Evolutionary conservation across 2,888 invertebrate species (phyloP), one percentile per base, ranked within the genome.

Genomic region (Leptopilina syphax): DNA sequence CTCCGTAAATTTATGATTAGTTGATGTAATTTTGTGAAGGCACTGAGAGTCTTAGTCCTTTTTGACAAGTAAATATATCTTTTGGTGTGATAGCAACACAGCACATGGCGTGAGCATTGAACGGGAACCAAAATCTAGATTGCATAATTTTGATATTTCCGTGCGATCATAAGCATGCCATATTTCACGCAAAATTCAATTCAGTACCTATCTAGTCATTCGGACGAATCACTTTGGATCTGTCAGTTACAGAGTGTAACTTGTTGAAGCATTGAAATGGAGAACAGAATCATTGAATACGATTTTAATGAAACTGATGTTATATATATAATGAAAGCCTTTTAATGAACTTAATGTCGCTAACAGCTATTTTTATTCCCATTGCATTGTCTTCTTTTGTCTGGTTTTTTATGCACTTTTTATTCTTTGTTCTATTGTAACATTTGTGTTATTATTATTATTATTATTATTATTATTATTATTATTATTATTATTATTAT

Each of bases 251-350:
- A 70, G 54, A 34, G 54, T 54, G 54, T 54, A 34, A 70, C 70
- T 70, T 70, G 70, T 70, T 70, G 54, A 34, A 70, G 54, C 34
- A 70, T 70, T 54, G 70, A 70, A 70, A 70, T 54, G 54, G 70
- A 54, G 27, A 54, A 27, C 27, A 27, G 13, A 70, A 54, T 70
- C 24, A 70, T 70, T 70, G 54, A 70, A 70, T 54, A 24, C 54
- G 54, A 47, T 47, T 47, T 27, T 66, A 41, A 41, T 54, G n/a
- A 54, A 27, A 13, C 27, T 70, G 6, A 18, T 18, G 41, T 3
- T 41, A 8, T 70, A 47, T 47, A 47, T 47, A 9, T 18, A 41
- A 27, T 27, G 8, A 13, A 13, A 70, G 12, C 1, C 41, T 18
- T 60, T 60, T 60, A 60, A 60, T 60, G 60, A 60, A 60, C 60